Conservation (phyloP, 2,888 invertebrate species). For the Nebria brevicollis region DNA sequence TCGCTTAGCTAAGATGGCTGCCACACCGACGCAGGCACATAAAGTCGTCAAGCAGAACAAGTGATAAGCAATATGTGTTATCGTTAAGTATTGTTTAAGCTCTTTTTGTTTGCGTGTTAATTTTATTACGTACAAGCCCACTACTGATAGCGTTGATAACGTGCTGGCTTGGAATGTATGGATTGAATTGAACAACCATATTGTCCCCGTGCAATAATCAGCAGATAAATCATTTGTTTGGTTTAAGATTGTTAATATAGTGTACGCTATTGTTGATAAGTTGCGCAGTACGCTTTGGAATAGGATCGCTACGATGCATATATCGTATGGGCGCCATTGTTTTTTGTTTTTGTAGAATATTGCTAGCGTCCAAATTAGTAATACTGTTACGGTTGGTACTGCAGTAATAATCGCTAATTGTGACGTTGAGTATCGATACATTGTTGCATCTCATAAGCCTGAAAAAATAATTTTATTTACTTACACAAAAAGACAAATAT, state of each 20-base stretch:
- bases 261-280: slow-evolving; percentile 59
- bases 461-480: not conserved
- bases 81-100: slow-evolving; percentile 59
- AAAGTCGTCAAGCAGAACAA: slow-evolving; percentile 65
- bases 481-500: not conserved
- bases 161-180: slow-evolving; percentile 67
- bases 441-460: slow-evolving; percentile 48
- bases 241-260: slow-evolving; percentile 57
- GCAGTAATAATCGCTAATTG: slow-evolving; percentile 62
- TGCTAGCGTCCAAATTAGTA: slow-evolving; percentile 64
- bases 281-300: slow-evolving; percentile 62
- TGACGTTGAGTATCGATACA: slow-evolving; percentile 59
- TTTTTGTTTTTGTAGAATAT: slow-evolving; percentile 66
- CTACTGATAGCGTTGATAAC: slow-evolving; percentile 64
- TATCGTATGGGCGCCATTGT: slow-evolving; percentile 66
- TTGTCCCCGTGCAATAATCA: slow-evolving; percentile 63
- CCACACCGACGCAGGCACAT: slow-evolving; percentile 66
- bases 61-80: slow-evolving; percentile 64
- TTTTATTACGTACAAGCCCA: slow-evolving; percentile 62
- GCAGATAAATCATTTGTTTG: slow-evolving; percentile 50
- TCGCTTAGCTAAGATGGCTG: slow-evolving; percentile 63
- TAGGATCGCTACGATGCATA: slow-evolving; percentile 64
- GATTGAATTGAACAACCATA: slow-evolving; percentile 65
- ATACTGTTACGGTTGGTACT: slow-evolving; percentile 62
- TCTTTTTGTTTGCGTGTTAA: slow-evolving; percentile 58